Percentiles rank a stretch among this genome's conserved stretches.
These are phyloP conservation scores for Sisor rabdophorus DNA, from an alignment of 2,113 vertebrate genomes.

Conservation along the genomic window DNA sequence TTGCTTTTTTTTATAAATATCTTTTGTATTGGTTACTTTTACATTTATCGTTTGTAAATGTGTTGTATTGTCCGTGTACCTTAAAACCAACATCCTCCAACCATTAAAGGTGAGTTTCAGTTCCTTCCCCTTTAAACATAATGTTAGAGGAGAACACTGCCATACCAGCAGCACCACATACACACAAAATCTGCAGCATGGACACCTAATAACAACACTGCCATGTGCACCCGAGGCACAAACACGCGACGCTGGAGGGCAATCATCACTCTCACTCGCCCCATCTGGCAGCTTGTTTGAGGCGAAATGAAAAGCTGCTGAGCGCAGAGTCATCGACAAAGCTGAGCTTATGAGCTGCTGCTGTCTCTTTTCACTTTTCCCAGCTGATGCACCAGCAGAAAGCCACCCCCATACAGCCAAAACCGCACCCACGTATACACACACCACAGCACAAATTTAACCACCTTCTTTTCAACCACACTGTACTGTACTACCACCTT, in stretches of 20 bases:
- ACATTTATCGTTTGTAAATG: neutral
- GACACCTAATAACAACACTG: slow-evolving; percentile 15
- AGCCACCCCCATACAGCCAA: neutral
- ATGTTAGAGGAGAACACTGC: neutral
- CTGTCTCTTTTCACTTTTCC: slow-evolving; percentile 4
- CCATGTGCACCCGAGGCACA: slow-evolving; percentile 12
- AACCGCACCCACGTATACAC: neutral
- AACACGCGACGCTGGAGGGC: slow-evolving; percentile 9
- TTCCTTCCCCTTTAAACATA: neutral
- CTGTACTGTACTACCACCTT: neutral
- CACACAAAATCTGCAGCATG: slow-evolving; percentile 2
- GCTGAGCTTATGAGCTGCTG: slow-evolving; percentile 15
- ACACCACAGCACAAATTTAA: neutral
- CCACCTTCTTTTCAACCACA: slow-evolving; percentile 2
- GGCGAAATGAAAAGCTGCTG: slow-evolving; percentile 22
- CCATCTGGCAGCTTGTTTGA: slow-evolving; percentile 18
- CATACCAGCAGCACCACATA: neutral
- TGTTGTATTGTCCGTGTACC: too few species aligned
- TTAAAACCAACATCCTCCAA: neutral
- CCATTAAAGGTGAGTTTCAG: neutral
- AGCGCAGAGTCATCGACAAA: slow-evolving; percentile 13
- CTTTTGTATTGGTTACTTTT: too few species aligned
- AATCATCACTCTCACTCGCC: slow-evolving; percentile 26
- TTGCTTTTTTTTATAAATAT: too few species aligned
- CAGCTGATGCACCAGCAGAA: neutral